Evolutionary conservation across 2,113 vertebrate species (phyloP).

Genomic region (Ancistrus triradiatus): DNA sequence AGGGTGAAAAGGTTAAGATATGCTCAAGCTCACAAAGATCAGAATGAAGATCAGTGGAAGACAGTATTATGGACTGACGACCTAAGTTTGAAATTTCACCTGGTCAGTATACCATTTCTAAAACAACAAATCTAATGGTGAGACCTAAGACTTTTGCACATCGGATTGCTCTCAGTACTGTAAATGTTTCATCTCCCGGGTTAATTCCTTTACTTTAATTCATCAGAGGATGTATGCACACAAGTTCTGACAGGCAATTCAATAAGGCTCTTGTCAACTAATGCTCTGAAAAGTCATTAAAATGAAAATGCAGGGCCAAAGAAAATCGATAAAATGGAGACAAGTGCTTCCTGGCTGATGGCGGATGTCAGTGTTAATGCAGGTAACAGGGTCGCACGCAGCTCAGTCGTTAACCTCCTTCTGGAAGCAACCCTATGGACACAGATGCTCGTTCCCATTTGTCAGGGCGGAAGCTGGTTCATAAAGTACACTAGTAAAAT

Average conservation of each 20-base stretch:
- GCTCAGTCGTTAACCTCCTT: constrained; percentile 32
- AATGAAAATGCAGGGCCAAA: constrained; percentile 46
- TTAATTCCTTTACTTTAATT: not conserved
- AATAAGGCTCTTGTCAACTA: constrained; percentile 13
- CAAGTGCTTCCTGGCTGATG: constrained; percentile 33
- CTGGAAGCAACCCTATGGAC: not conserved
- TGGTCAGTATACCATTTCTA: too few species aligned
- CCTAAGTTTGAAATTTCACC: too few species aligned
- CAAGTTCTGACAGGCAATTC: constrained; percentile 19
- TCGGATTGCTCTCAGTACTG: not conserved
- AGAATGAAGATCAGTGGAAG: too few species aligned
- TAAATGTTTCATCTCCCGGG: not conserved
- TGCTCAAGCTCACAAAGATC: too few species aligned
- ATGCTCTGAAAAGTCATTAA: constrained; percentile 33
- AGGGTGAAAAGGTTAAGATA: too few species aligned
- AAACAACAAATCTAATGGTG: too few species aligned
- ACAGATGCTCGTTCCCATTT: not conserved
- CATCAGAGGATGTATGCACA: constrained; percentile 1
- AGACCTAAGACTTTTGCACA: too few species aligned
- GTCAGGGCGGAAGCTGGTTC: too few species aligned
- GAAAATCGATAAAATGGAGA: constrained; percentile 26
- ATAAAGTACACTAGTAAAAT: too few species aligned
- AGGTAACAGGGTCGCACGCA: constrained; percentile 31
- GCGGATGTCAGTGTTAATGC: constrained; percentile 18
- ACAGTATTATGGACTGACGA: too few species aligned